These are phyloP conservation scores for Anser brachyrhynchus DNA, from an alignment of 2,113 vertebrate genomes.

Conservation along the genomic window DNA sequence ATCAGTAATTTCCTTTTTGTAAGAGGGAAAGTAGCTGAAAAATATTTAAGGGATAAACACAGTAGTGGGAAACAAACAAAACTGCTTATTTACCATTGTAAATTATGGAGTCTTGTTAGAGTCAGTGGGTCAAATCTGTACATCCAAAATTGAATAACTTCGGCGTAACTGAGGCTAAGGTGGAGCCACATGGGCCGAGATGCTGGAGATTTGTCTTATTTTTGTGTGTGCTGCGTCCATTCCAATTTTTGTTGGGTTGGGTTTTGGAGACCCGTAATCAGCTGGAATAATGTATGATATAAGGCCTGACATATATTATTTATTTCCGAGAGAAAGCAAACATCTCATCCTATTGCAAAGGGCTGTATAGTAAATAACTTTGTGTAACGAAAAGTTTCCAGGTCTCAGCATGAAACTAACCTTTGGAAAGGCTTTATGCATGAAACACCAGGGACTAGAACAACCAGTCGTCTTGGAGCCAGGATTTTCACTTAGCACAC, in stretches of 20 bases:
- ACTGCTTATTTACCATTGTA: not conserved
- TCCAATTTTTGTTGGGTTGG: not conserved
- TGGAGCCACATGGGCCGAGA: not conserved
- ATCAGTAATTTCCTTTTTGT: not conserved
- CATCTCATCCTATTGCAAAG: not conserved
- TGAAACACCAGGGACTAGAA: not conserved
- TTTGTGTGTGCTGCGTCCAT: not conserved
- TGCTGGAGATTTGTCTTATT: not conserved
- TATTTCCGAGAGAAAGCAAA: not conserved
- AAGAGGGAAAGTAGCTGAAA: not conserved
- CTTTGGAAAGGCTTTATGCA: not conserved
- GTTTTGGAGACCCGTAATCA: not conserved
- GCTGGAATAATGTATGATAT: not conserved
- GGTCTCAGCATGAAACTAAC: not conserved
- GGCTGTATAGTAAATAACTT: not conserved
- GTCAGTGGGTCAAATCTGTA: not conserved
- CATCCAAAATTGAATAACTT: not conserved
- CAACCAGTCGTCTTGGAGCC: not conserved
- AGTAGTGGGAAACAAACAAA: not conserved
- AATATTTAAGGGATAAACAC: not conserved
- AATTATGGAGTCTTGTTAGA: not conserved
- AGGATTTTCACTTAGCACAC: accelerated
- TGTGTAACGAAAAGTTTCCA: not conserved
- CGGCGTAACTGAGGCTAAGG: not conserved
- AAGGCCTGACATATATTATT: not conserved